These are phyloP conservation scores for Tribolium freemani DNA, from an alignment of 2,888 invertebrate species.

Conservation along the genomic window DNA sequence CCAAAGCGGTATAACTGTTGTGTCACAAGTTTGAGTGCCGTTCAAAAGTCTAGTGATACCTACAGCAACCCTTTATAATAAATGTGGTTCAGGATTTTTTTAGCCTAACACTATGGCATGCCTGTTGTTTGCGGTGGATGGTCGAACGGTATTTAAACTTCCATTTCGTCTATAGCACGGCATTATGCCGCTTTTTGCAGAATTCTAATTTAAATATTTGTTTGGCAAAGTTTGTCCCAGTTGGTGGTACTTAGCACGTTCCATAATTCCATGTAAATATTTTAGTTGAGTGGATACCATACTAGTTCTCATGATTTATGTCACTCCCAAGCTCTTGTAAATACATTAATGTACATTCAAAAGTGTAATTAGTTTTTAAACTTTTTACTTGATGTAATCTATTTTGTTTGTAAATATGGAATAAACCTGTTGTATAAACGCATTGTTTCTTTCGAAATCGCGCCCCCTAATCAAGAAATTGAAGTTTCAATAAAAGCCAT, in stretches of 20 bases:
- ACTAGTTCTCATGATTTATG: constrained; percentile 4
- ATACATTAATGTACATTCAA: constrained; percentile 23
- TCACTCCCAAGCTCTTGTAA: constrained; percentile 27
- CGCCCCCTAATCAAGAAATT: constrained; percentile 75
- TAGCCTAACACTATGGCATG: too few species aligned
- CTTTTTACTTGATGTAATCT: constrained; percentile 39
- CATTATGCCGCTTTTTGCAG: too few species aligned
- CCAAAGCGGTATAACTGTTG: too few species aligned
- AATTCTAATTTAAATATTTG: too few species aligned
- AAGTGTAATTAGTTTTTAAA: constrained; percentile 36
- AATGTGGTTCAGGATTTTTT: too few species aligned
- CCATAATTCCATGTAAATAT: constrained; percentile 9
- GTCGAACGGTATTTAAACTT: background rate
- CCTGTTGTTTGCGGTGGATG: too few species aligned
- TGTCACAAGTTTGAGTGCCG: too few species aligned
- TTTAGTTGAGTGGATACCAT: constrained; percentile 32
- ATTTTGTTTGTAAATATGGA: constrained; percentile 44
- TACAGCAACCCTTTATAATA: too few species aligned
- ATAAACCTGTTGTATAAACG: constrained; percentile 43
- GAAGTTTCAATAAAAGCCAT: constrained; percentile 80
- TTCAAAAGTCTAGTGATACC: too few species aligned
- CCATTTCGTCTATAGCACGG: background rate
- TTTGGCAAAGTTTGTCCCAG: background rate
- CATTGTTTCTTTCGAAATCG: background rate
- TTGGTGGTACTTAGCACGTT: background rate